A percentile compares a stretch with the other conserved stretches of the same genome.
Conservation (phyloP, 2,888 invertebrate species). For the Pristionchus japonicus region DNA sequence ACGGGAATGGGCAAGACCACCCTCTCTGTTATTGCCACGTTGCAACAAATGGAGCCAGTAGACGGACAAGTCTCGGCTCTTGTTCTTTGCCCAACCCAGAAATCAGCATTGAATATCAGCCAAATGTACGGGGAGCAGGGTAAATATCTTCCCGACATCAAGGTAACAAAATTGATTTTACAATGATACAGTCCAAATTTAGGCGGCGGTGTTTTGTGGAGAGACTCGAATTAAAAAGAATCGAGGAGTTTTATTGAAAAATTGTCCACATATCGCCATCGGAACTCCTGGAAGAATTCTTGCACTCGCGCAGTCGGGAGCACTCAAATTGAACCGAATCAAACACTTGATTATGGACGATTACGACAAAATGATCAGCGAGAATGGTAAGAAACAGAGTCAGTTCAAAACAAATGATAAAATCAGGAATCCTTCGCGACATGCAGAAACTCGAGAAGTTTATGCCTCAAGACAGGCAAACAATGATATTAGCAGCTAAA, state of each 20-base stretch:
- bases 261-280: neutral
- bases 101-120: neutral
- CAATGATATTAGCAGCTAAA: neutral
- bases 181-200: neutral
- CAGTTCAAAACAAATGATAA: neutral
- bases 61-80: neutral
- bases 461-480: neutral
- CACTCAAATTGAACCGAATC: neutral
- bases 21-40: neutral
- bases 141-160: neutral
- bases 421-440: neutral
- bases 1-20: neutral
- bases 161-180: neutral
- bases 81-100: neutral
- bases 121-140: neutral
- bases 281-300: neutral
- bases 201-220: neutral
- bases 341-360: neutral
- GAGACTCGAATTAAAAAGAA: neutral
- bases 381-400: neutral
- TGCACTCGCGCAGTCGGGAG: neutral
- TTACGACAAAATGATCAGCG: neutral
- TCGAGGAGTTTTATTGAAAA: neutral
- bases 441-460: neutral
- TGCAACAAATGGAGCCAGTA: neutral